Percentiles rank a stretch among this genome's conserved stretches.
Conservation (phyloP, 2,113 vertebrate genomes). For the Pipra filicauda region DNA sequence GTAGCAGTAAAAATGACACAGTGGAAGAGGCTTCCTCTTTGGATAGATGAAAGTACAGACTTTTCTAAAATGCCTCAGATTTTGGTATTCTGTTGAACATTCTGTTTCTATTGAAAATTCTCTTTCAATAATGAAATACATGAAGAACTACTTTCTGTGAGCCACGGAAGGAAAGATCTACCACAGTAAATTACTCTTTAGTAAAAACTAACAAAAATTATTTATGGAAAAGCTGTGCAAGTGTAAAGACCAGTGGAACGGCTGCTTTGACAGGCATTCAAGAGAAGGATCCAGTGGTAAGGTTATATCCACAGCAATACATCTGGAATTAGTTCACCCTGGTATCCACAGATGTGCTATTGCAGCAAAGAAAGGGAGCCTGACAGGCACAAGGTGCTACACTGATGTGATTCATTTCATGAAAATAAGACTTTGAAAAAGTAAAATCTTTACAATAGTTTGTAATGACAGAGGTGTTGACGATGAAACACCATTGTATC, state of each 20-base stretch:
- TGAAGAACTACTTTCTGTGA: not conserved
- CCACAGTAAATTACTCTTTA: not conserved
- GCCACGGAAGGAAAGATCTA: not conserved
- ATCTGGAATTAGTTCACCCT: not conserved
- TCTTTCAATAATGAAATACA: not conserved
- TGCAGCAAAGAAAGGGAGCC: not conserved
- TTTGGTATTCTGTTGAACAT: not conserved
- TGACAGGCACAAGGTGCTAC: not conserved
- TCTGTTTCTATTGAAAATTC: not conserved
- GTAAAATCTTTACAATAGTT: not conserved
- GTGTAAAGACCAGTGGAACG: not conserved
- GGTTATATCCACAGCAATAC: rapidly evolving
- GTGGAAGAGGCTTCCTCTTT: not conserved
- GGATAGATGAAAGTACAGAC: not conserved
- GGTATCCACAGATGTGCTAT: not conserved
- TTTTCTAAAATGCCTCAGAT: not conserved
- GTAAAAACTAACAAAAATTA: not conserved
- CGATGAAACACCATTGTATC: not conserved
- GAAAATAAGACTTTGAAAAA: not conserved
- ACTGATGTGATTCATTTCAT: not conserved
- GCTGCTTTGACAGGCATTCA: not conserved
- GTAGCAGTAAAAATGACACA: not conserved
- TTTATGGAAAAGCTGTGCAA: not conserved
- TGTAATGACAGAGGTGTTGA: not conserved
- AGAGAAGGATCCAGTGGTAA: not conserved